Conservation (phyloP, 2,888 invertebrate genomes). For the Linnaemya vulpina region DNA sequence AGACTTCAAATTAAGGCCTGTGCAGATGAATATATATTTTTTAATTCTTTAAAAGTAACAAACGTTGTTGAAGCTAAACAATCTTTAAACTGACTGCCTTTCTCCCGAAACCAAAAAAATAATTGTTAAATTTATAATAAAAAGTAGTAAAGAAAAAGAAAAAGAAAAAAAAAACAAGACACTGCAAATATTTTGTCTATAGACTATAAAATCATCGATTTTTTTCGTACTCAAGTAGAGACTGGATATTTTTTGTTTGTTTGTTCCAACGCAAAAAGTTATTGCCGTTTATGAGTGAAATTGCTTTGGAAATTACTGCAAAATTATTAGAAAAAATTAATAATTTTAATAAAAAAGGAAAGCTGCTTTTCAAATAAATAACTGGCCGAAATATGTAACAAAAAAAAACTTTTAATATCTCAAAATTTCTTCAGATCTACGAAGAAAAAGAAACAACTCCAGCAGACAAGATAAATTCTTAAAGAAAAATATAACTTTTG, state of each 20-base stretch:
- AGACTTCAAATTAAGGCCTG: constrained; percentile 16
- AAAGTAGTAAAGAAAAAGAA: constrained; percentile 16
- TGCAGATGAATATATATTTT: constrained; percentile 14
- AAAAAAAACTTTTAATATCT: not conserved
- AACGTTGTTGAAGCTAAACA: constrained; percentile 52
- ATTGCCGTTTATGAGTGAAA: constrained; percentile 31
- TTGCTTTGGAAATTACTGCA: constrained; percentile 21
- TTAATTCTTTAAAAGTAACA: constrained; percentile 26
- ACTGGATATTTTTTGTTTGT: constrained; percentile 8
- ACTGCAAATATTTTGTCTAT: constrained; percentile 61
- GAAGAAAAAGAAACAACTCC: constrained; percentile 4
- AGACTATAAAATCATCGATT: constrained; percentile 71
- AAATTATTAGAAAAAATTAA: constrained; percentile 12
- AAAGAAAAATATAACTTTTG: constrained; percentile 4
- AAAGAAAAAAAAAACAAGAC: constrained; percentile 23
- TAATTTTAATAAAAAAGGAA: not conserved
- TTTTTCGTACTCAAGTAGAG: constrained; percentile 54
- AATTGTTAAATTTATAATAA: constrained; percentile 13
- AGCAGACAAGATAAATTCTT: not conserved
- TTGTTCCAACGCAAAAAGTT: constrained; percentile 18
- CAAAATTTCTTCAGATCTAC: not conserved
- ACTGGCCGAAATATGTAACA: constrained; percentile 14
- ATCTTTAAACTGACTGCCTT: constrained; percentile 68
- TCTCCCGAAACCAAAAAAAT: constrained; percentile 18
- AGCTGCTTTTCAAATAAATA: constrained; percentile 18